These are phyloP conservation scores for Bucco capensis DNA, from an alignment of 2,113 vertebrate genomes.

Conservation along the genomic window DNA sequence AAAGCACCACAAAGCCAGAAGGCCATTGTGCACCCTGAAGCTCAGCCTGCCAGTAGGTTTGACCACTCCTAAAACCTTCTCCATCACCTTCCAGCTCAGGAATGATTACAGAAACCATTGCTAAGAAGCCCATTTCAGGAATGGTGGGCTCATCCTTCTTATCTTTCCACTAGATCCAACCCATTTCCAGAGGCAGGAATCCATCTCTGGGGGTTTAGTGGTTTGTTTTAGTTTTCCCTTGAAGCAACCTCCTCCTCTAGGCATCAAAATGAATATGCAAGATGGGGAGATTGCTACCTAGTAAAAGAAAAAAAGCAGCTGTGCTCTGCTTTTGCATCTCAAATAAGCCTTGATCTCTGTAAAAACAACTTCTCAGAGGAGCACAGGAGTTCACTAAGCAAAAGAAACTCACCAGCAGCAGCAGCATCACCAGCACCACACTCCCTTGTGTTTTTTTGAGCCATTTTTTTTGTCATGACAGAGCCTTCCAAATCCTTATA, in stretches of 20 bases:
- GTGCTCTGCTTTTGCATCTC: not conserved
- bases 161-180: not conserved
- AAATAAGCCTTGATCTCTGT: not conserved
- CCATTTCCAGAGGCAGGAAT: not conserved
- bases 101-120: not conserved
- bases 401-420: not conserved
- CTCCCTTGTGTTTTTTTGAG: not conserved
- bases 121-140: not conserved
- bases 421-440: not conserved
- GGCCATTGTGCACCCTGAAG: not conserved
- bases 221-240: not conserved
- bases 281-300: slow-evolving; percentile 1
- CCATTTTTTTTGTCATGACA: slow-evolving; percentile 55
- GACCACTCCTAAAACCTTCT: not conserved
- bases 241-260: not conserved
- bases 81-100: not conserved
- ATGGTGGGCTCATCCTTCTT: not conserved
- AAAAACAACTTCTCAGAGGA: not conserved
- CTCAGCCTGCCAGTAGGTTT: not conserved
- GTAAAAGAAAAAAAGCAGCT: not conserved
- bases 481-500: slow-evolving; percentile 27
- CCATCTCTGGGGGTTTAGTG: not conserved
- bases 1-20: not conserved
- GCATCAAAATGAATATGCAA: slow-evolving; percentile 22
- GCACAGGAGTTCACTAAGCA: not conserved